Percentiles rank a stretch among this genome's conserved stretches.
These are phyloP conservation scores for Merodon equestris DNA, from an alignment of 2,888 invertebrate species.

Conservation along the genomic window DNA sequence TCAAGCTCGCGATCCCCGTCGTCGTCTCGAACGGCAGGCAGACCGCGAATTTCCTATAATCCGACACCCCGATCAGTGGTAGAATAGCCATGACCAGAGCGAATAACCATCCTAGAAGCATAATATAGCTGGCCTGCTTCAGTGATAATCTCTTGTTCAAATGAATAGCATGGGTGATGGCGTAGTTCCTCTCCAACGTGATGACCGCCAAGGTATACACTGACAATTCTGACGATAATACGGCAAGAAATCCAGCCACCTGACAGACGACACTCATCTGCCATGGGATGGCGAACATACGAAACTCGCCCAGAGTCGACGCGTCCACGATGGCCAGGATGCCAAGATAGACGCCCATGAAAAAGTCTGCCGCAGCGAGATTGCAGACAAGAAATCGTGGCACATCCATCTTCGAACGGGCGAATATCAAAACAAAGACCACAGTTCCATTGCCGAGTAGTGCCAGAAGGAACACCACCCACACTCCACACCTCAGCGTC, in stretches of 20 bases:
- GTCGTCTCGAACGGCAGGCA: slow-evolving; percentile 97
- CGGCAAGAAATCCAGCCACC: slow-evolving; percentile 96
- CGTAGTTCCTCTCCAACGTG: slow-evolving; percentile 96
- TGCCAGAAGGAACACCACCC: slow-evolving; percentile 97
- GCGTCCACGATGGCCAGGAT: slow-evolving; percentile 97
- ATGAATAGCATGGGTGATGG: slow-evolving; percentile 98
- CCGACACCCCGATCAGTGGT: slow-evolving; percentile 94
- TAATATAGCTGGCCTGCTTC: slow-evolving; percentile 93
- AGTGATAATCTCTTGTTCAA: slow-evolving; percentile 95
- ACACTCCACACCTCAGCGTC: slow-evolving; percentile 97
- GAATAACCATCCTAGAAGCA: slow-evolving; percentile 96
- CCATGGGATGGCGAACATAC: slow-evolving; percentile 98
- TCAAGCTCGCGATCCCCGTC: slow-evolving; percentile 86
- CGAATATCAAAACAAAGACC: slow-evolving; percentile 94
- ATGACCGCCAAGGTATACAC: slow-evolving; percentile 98
- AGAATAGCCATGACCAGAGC: slow-evolving; percentile 91
- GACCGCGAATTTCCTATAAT: slow-evolving; percentile 97
- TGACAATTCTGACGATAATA: slow-evolving; percentile 94
- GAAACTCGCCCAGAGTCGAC: slow-evolving; percentile 96
- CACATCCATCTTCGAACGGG: slow-evolving; percentile 96
- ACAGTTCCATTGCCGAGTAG: slow-evolving; percentile 97
- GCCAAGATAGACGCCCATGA: slow-evolving; percentile 97
- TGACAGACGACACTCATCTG: slow-evolving; percentile 97
- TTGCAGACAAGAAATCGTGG: slow-evolving; percentile 98
- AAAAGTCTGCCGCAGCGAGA: slow-evolving; percentile 97